Base-by-base conservation (phyloP, 2,113 vertebrate genomes). In the Coptodon bakossiorum region DNA sequence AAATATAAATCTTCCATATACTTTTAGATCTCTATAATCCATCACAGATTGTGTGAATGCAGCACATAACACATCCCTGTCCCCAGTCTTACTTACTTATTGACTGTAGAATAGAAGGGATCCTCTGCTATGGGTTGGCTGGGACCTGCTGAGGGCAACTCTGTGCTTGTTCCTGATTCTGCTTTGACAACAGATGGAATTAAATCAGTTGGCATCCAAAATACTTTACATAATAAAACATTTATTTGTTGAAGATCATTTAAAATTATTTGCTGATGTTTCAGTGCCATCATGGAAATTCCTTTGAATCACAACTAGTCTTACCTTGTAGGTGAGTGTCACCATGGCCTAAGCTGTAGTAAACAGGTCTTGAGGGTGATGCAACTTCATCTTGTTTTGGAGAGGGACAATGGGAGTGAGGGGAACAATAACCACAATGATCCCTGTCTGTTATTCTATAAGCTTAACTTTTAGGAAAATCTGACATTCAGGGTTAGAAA, bases 371-470 rank as follows among this genome's bases (percentile, higher is more conserved):
- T 6, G 59, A 11, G 13, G 13, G 56, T 7, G 31, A 66, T 38
- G 31, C 17, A n/a, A 2, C 3, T 36, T 38, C 4, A 66, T 66
- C 61, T 66, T 38, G 0, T 66, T 5, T 0, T 66, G 31, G 1
- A 38, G 61, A 66, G 31, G 34, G 31, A 66, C 57, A 31, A 3
- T 4, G 14, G 14, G 8, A 61, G 27, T 10, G 27, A 29, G 56
- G 56, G 24, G 56, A 29, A 59, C 0, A 29, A 61, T 57, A 57
- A 36, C 0, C 29, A n/a, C 0, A 9, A 7, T 38, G 0, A 36
- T 38, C 5, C 11, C 57, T n/a, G 6, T 4, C 57, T 59, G 56
- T 59, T 59, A 59, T 63, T 66, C 61, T n/a, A 57, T 57, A 57
- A 57, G 24, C 13, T 29, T 57, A 29, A 2, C 3, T 14, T 57